Base-by-base conservation (phyloP, 2,797 vertebrate species). In the Lagocephalus sceleratus region DNA sequence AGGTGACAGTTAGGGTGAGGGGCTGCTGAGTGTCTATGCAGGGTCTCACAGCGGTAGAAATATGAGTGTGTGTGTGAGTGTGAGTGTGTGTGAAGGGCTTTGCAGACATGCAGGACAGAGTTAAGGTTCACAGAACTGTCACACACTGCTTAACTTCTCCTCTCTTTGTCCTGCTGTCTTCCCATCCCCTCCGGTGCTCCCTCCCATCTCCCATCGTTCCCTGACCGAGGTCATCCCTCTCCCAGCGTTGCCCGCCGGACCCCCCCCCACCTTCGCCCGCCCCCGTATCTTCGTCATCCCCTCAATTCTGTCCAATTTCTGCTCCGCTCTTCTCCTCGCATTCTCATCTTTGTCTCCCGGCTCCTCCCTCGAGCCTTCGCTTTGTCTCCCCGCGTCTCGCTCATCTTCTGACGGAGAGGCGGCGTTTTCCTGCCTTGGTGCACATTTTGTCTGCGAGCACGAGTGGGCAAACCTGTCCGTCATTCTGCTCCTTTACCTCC, bases 391-490 rank as follows among this genome's bases (percentile, higher is more conserved):
- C 38, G 14, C 3, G 65, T 68, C 68, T 64, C 57, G 19, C 58
- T 57, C 21, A 40, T 64, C 56, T 22, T 54, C 47, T 14, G 26
- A 20, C 60, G 60, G 60, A 59, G 66, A 73, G 70, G 62, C 62
- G 58, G 39, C 45, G 23, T 65, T 79, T 68, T 57, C 58, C 66
- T 70, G 60, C 76, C 83, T 62, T 72, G 78, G 44, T 72, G 51
- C 44, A 5, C 54, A 39, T 64, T n/a, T 76, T 61, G 65, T 63
- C 63, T 50, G 38, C 67, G 63, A 79, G 76, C 56, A 63, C 56
- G 73, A 84, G 80, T 79, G 79, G 70, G 73, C 78, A 75, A 76
- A 57, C 78, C 83, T 82, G 75, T 84, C 76, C 68, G 78, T 68
- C 75, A 67, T 74, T 71, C 67, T 66, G 69, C 71, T 65, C 59